Percentiles rank a stretch among this genome's conserved stretches.
Evolutionary conservation across 2,888 invertebrate genomes (phyloP).

Genomic region (Cephalotes varians): DNA sequence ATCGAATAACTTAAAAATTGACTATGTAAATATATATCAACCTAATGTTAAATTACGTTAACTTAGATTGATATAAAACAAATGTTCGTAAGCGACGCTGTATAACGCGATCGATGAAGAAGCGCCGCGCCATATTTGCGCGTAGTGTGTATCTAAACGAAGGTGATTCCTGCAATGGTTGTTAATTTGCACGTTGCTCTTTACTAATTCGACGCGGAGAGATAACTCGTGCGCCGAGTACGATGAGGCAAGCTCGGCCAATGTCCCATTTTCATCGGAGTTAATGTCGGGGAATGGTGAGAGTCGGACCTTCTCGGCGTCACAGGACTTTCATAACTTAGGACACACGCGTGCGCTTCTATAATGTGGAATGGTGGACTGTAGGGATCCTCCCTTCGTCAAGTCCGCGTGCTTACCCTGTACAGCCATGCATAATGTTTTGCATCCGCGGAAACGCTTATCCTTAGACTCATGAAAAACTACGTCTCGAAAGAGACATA

Average conservation of each 20-base stretch:
- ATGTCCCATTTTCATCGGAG: conserved; percentile 74
- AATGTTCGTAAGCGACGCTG: neutral
- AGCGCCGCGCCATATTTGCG: neutral
- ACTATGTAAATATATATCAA: neutral
- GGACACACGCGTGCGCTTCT: conserved; percentile 45
- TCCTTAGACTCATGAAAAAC: conserved; percentile 78
- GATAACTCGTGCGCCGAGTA: conserved; percentile 56
- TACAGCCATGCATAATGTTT: conserved; percentile 63
- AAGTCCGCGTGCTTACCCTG: conserved; percentile 48
- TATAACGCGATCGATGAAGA: conserved; percentile 20
- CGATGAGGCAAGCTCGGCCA: neutral
- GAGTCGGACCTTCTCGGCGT: conserved; percentile 58
- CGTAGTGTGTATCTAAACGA: conserved; percentile 7
- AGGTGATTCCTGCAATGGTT: conserved; percentile 13
- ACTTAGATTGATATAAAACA: neutral
- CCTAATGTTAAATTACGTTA: neutral
- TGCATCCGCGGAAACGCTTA: conserved; percentile 68
- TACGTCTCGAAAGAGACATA: conserved; percentile 41
- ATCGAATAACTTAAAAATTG: neutral
- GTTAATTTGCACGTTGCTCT: conserved; percentile 69
- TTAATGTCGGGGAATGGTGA: conserved; percentile 71
- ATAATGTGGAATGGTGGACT: conserved; percentile 55
- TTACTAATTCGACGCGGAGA: conserved; percentile 69
- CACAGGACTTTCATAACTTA: conserved; percentile 77
- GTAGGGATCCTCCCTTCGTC: conserved; percentile 50